A percentile compares a stretch with the other conserved stretches of the same genome.
Conservation (phyloP, 2,888 invertebrate genomes). For the Pteria penguin region DNA sequence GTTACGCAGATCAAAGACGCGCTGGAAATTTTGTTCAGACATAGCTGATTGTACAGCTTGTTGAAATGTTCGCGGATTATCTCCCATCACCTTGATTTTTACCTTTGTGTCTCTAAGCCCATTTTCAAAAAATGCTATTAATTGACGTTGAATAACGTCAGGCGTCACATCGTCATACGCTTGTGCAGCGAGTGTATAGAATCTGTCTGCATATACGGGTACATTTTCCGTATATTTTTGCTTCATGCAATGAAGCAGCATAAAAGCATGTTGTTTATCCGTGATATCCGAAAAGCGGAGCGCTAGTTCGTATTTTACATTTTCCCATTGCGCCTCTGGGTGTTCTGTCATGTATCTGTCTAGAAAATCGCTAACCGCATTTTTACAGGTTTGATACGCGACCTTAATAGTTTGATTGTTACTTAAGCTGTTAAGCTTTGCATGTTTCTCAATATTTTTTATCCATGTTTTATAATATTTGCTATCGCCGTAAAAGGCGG, state of each 20-base stretch:
- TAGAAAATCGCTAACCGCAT: not conserved
- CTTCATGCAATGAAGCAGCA: not conserved
- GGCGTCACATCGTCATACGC: not conserved
- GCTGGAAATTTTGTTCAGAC: not conserved
- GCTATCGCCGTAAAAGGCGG: not conserved
- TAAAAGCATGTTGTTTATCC: not conserved
- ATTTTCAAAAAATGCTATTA: not conserved
- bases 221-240: not conserved
- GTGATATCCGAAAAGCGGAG: not conserved
- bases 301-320: not conserved
- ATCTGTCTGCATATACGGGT: not conserved
- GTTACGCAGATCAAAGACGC: not conserved
- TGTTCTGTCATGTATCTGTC: not conserved
- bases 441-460: not conserved
- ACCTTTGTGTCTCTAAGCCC: not conserved
- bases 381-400: not conserved
- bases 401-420: not conserved
- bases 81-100: not conserved
- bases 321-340: not conserved
- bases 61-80: not conserved
- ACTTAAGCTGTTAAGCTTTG: not conserved
- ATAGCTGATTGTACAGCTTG: not conserved
- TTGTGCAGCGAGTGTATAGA: not conserved
- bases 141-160: not conserved
- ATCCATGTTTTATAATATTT: not conserved